Evolutionary conservation across 35 echinoderm and acorn worm genomes (phyloP).

Genomic region (Eucidaris tribuloides): DNA sequence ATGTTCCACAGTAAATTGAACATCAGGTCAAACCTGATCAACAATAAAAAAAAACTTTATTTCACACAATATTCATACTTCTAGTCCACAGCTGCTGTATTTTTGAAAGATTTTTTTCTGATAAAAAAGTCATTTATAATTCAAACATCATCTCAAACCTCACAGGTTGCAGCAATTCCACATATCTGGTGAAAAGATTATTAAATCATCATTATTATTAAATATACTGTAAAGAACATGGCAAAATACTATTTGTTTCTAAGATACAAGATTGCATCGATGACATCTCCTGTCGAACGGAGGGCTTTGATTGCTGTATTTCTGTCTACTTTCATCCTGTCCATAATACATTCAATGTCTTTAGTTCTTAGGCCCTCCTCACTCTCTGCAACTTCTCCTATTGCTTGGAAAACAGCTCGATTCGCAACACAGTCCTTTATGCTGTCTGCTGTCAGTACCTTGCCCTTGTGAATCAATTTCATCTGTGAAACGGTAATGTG

Average conservation of each 20-base stretch:
- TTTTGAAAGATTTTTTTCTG: too few relatives aligned
- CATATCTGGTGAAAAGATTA: too few relatives aligned
- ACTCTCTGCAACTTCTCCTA: constrained; percentile 63
- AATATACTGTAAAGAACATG: too few relatives aligned
- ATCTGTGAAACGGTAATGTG: constrained; percentile 43
- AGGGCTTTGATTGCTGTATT: constrained; percentile 75
- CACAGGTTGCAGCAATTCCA: too few relatives aligned
- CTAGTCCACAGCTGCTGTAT: too few relatives aligned
- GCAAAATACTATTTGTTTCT: constrained; percentile 61
- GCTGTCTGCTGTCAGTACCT: constrained; percentile 38
- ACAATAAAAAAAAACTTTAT: too few relatives aligned
- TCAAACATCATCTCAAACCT: too few relatives aligned
- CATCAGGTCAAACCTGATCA: too few relatives aligned
- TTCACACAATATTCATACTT: too few relatives aligned
- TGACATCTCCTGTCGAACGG: constrained; percentile 54
- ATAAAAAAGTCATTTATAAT: too few relatives aligned
- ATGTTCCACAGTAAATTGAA: too few relatives aligned
- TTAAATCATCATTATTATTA: too few relatives aligned
- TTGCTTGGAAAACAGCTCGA: constrained; percentile 88
- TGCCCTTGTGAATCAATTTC: constrained; percentile 85
- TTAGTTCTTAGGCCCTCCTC: constrained; percentile 57
- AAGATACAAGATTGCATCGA: constrained; percentile 87
- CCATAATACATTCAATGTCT: constrained; percentile 44
- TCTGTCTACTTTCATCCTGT: constrained; percentile 52
- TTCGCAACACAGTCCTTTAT: constrained; percentile 30